Evolutionary conservation across 2,888 invertebrate genomes (phyloP), one percentile per base, ranked within the genome.

Genomic region (Chrysolina haemoptera): DNA sequence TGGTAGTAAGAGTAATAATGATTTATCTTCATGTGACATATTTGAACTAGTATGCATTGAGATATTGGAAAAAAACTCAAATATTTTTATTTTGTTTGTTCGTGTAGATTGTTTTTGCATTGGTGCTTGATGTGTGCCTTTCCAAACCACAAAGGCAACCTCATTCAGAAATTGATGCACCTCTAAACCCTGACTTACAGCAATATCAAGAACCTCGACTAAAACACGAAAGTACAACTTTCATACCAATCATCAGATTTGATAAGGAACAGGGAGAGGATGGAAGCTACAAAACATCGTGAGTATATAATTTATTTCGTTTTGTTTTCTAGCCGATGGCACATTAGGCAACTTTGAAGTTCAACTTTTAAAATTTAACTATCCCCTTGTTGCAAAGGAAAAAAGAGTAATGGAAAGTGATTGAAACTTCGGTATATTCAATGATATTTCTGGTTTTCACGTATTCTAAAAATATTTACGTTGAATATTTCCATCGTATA

Each of bases 191-290:
- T 74, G 75, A 79, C 76, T 12, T 80, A 8, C 76, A 80, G 8
- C 80, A 81, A 41, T 78, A 82, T 55, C 81, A 82, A 69, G 80
- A 80, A 68, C 73, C 72, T 43, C 76, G 75, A 62, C 77, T 79
- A 70, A 69, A 76, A 87, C 88, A 84, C 70, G 91, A 91, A 55
- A 91, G 92, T 18, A 93, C 94, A 75, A 95, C 95, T n/a, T 93
- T 89, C 87, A 94, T 95, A 81, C 95, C 95, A 18, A 95, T 95
- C 85, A 91, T 95, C 76, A 90, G 92, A 80, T 95, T 94, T 87
- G 94, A 95, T 84, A 95, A 95, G 85, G 94, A 95, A 85, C 95
- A 95, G 85, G 94, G 93, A 78, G 93, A 92, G 78, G 95, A 95
- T 88, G 95, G 95, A 83, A 95, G 94, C 84, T 95, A 95, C 87